phyloP scores from a whole-genome alignment of 2,113 vertebrate species.

The Coptodon bakossiorum region DNA sequence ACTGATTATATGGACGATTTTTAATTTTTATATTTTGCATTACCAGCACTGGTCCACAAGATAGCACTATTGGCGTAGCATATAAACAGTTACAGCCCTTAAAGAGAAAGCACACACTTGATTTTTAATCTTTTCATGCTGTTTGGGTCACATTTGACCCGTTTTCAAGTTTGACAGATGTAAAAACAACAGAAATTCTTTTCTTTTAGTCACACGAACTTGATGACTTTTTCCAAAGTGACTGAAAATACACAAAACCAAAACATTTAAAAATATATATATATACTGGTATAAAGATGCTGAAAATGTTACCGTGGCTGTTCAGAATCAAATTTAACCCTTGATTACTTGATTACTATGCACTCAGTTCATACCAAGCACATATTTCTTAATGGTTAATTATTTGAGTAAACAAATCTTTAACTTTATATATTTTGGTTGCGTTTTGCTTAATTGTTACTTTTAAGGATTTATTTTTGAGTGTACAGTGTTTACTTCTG shows the following conservation, averaged over 20 bases:
- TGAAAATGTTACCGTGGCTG: too few relatives aligned
- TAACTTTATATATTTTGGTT: neutral
- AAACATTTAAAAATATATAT: neutral
- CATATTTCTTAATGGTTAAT: neutral
- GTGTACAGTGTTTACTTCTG: neutral
- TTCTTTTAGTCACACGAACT: neutral
- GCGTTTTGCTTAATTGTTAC: neutral
- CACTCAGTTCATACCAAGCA: neutral
- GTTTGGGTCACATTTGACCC: neutral
- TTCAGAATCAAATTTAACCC: neutral
- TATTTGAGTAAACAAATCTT: neutral
- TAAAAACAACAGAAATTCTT: neutral
- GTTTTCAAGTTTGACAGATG: neutral
- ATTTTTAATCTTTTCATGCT: neutral
- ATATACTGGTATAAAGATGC: neutral
- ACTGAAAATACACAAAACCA: neutral
- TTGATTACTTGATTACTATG: too few relatives aligned
- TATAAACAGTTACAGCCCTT: neutral
- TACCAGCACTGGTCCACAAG: conserved; percentile 19
- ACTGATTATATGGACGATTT: neutral
- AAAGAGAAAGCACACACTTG: neutral
- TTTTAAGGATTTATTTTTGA: neutral
- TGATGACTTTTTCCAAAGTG: neutral
- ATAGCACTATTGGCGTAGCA: neutral
- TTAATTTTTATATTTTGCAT: neutral